phyloP scores from a whole-genome alignment of 2,888 invertebrate species.

The Caenorhabditis sp. region DNA sequence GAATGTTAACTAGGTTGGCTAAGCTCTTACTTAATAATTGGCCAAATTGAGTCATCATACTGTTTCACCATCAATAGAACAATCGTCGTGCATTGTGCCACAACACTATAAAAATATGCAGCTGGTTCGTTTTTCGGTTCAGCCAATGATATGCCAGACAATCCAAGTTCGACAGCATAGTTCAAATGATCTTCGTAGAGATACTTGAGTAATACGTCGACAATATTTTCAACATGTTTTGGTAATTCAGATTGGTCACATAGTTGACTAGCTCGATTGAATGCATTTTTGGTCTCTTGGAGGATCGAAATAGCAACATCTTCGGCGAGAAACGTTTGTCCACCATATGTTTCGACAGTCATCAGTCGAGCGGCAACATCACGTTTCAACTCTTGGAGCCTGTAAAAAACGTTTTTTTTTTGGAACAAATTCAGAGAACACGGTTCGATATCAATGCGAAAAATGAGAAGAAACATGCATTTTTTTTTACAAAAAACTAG shows the following conservation, averaged over 20 bases:
- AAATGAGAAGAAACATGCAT: no score
- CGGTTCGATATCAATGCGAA: neutral
- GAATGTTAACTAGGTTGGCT: neutral
- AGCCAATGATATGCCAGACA: slow-evolving; percentile 76
- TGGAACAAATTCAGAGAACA: neutral
- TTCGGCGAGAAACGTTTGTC: slow-evolving; percentile 92
- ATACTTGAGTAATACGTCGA: slow-evolving; percentile 85
- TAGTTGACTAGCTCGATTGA: slow-evolving; percentile 76
- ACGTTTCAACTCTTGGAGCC: slow-evolving; percentile 88
- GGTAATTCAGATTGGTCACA: slow-evolving; percentile 80
- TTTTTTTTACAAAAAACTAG: no score
- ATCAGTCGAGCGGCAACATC: slow-evolving; percentile 93
- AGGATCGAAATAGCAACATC: slow-evolving; percentile 89
- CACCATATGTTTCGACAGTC: slow-evolving; percentile 92
- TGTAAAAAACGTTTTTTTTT: slow-evolving; percentile 65
- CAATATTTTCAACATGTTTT: slow-evolving; percentile 79
- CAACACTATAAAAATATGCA: slow-evolving; percentile 87
- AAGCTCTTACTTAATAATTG: slow-evolving; percentile 81
- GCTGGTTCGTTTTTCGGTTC: slow-evolving; percentile 88
- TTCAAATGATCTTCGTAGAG: slow-evolving; percentile 91
- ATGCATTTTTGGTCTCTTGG: slow-evolving; percentile 84
- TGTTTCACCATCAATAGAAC: slow-evolving; percentile 91
- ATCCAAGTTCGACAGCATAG: slow-evolving; percentile 91
- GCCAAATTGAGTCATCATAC: slow-evolving; percentile 86
- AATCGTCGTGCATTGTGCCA: slow-evolving; percentile 90